A percentile compares a stretch with the other conserved stretches of the same genome.
Conservation (phyloP, 2,888 invertebrate genomes). For the Drosophila greeni region DNA sequence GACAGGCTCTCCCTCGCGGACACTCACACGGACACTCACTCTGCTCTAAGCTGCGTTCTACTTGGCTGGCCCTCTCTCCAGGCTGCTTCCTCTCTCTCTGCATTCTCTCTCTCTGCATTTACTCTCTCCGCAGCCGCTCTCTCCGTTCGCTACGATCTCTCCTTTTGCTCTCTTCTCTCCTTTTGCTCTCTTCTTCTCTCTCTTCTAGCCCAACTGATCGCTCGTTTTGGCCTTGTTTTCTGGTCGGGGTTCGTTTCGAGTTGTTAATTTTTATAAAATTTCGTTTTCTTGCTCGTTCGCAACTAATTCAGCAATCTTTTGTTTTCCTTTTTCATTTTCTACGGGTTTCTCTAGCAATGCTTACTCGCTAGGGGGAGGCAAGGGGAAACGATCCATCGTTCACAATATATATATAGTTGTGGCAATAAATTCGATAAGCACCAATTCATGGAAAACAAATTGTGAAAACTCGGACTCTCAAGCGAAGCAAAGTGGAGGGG, state of each 20-base stretch:
- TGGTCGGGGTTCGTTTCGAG: conserved; percentile 47
- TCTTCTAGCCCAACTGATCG: conserved; percentile 23
- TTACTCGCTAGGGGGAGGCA: conserved; percentile 38
- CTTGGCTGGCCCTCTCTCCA: conserved; percentile 16
- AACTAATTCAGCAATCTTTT: conserved; percentile 74
- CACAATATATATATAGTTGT: conserved; percentile 42
- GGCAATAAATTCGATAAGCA: conserved; percentile 76
- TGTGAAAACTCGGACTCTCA: conserved; percentile 2
- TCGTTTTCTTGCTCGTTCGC: conserved; percentile 40
- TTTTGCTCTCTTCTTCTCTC: not conserved
- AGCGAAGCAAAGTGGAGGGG: conserved; percentile 19
- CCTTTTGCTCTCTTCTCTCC: not conserved
- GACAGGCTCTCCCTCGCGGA: conserved; percentile 4
- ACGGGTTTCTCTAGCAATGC: conserved; percentile 12
- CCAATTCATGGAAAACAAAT: conserved; percentile 66
- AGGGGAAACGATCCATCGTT: conserved; percentile 43
- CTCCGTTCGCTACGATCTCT: not conserved
- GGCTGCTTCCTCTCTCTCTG: not conserved
- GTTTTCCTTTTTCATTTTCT: conserved; percentile 28
- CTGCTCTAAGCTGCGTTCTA: conserved; percentile 33
- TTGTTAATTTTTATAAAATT: conserved; percentile 44
- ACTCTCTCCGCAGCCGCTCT: not conserved
- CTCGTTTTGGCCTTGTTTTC: conserved; percentile 49
- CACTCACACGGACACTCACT: conserved; percentile 26
- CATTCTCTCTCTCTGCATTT: too few species aligned